These are phyloP conservation scores for Parnassius apollo DNA, from an alignment of 2,888 invertebrate genomes.

Conservation along the genomic window DNA sequence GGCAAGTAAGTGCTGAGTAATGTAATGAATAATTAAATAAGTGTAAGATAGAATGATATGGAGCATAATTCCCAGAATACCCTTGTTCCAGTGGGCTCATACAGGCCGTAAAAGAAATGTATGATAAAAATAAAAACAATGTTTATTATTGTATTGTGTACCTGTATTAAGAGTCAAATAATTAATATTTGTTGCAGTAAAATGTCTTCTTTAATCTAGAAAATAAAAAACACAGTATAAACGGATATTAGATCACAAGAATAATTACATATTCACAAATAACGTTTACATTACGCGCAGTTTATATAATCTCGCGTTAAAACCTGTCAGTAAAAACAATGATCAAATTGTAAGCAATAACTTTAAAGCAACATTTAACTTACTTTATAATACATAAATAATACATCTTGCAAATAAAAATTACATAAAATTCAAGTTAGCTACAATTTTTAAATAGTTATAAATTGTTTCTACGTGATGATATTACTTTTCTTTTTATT, in stretches of 20 bases:
- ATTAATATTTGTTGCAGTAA: conserved; percentile 63
- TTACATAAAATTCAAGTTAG: conserved; percentile 79
- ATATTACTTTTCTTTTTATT: conserved; percentile 47
- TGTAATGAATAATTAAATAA: too few relatives aligned
- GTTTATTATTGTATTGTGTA: conserved; percentile 23
- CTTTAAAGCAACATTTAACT: conserved; percentile 79
- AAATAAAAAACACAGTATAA: conserved; percentile 81
- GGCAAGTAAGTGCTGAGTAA: too few relatives aligned
- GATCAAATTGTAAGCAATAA: conserved; percentile 70
- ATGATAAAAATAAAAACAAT: conserved; percentile 24
- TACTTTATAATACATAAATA: conserved; percentile 79
- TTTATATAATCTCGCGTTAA: conserved; percentile 66
- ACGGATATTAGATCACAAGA: conserved; percentile 81
- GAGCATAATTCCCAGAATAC: too few relatives aligned
- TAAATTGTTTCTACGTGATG: conserved; percentile 72
- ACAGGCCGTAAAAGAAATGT: background rate
- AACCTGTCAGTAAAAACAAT: conserved; percentile 72
- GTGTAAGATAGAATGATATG: too few relatives aligned
- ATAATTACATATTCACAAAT: conserved; percentile 82
- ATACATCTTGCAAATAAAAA: conserved; percentile 78
- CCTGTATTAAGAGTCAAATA: conserved; percentile 37
- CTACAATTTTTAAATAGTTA: conserved; percentile 70
- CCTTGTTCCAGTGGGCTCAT: too few relatives aligned
- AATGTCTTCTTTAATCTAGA: conserved; percentile 80
- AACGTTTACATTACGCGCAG: conserved; percentile 64